Conservation (phyloP, 2,113 vertebrate species). For the Dipodomys spectabilis region DNA sequence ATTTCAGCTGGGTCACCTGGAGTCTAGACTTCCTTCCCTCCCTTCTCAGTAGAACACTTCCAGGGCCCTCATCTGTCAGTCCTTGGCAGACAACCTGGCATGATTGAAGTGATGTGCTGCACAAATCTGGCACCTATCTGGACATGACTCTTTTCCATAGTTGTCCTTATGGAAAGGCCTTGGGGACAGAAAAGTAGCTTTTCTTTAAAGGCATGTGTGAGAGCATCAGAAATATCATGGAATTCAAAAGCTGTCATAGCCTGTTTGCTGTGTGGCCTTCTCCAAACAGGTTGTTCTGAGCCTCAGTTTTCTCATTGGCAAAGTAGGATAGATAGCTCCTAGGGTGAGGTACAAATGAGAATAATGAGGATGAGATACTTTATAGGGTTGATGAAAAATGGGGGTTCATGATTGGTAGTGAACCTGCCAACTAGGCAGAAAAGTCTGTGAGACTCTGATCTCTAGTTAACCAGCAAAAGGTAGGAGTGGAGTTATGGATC, state of each 20-base stretch:
- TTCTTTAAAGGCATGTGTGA: constrained; percentile 1
- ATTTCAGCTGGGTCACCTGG: background rate
- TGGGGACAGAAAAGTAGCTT: background rate
- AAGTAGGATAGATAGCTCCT: background rate
- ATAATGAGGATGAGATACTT: background rate
- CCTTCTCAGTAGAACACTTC: background rate
- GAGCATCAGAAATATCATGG: background rate
- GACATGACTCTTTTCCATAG: background rate
- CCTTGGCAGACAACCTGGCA: background rate
- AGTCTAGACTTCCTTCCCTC: background rate
- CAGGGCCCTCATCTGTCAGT: background rate
- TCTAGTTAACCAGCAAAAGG: too few species aligned
- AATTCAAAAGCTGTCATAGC: background rate
- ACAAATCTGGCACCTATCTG: background rate
- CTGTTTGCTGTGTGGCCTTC: background rate
- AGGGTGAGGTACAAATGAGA: background rate
- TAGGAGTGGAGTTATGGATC: too few species aligned
- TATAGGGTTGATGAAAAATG: background rate
- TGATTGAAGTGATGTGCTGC: background rate
- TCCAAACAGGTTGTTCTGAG: too few species aligned
- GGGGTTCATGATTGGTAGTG: background rate
- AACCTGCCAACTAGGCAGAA: background rate
- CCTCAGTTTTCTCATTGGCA: background rate
- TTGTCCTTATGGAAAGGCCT: background rate
- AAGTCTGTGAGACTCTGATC: too few species aligned